Evolutionary conservation across 2,113 vertebrate species (phyloP), one percentile per base, ranked within the genome.

Genomic region (Brachypteracias leptosomus): DNA sequence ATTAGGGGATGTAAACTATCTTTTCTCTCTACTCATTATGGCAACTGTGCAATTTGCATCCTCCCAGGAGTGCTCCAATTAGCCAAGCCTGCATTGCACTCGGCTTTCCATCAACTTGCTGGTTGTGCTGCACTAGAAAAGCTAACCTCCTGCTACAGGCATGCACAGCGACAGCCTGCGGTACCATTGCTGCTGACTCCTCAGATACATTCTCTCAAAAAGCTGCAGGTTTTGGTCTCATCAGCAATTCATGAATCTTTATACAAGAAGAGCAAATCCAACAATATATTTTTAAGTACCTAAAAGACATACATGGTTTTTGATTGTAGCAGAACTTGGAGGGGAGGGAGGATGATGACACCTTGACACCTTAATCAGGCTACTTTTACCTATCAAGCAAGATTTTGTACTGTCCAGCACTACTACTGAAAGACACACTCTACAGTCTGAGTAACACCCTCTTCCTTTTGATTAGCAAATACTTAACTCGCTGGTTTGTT

Each of bases 61-160:
- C 93, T 96, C 88, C 95, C 96, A 96, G 93, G 95, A 96, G 96
- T 89, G 95, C 70, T 96, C 92, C 95, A 96, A 96, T 96, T 97
- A 97, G 96, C 88, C 61, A 74, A 89, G 90, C 86, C 88, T 72
- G 90, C 76, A 93, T 90, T 86, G 85, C 92, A 33, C 80, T 68
- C 90, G 68, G 96, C 88, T 81, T 90, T 96, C 92, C 93, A 96
- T 94, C 96, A 96, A 57, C 83, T 92, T 4, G 3, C 93, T 92
- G 90, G 4, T 9, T 59, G 96, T 44, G 65, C 85, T 88, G 72
- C 0, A 0, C 92, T 89, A 62, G 90, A 86, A 94, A 88, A 97
- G 83, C 61, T 25, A 92, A 86, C 75, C 85, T 90, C 46, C 62
- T 79, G 63, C 85, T 29, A 49, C 52, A 89, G 83, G 85, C 92